Conservation (phyloP, 35 echinoderm and acorn worm genomes). For the Lytechinus variegatus region DNA sequence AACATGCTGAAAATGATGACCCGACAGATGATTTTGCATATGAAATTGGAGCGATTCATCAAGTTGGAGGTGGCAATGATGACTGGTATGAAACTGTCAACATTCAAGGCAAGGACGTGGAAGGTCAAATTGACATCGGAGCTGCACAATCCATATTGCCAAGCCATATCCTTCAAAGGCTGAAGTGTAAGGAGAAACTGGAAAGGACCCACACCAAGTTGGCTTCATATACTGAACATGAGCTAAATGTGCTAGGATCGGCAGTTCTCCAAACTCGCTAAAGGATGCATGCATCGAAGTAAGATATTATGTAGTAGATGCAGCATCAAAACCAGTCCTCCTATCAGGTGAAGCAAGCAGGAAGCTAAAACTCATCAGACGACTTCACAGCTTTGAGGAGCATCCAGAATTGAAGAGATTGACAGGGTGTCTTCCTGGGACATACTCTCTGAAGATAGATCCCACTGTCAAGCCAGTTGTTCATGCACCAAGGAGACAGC, state of each 20-base stretch:
- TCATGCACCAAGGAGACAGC: conserved; percentile 65
- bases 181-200: not conserved
- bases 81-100: conserved; percentile 80
- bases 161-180: conserved; percentile 31
- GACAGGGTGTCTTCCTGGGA: conserved; percentile 74
- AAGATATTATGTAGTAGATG: conserved; percentile 63
- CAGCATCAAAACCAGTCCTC: conserved; percentile 57
- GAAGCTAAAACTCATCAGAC: conserved; percentile 53
- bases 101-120: conserved; percentile 32
- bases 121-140: conserved; percentile 75
- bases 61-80: not conserved
- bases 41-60: conserved; percentile 6
- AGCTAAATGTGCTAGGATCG: conserved; percentile 53
- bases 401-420: conserved; percentile 56
- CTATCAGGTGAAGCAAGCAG: conserved; percentile 61
- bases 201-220: conserved; percentile 54
- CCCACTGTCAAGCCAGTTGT: conserved; percentile 72
- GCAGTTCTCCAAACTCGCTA: conserved; percentile 40
- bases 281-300: conserved; percentile 56
- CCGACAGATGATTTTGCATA: not conserved
- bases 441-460: conserved; percentile 74
- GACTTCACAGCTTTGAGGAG: conserved; percentile 61
- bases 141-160: conserved; percentile 68
- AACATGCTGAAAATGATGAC: not conserved
- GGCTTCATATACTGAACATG: conserved; percentile 65